Percentiles rank a stretch among this genome's conserved stretches.
Evolutionary conservation across 2,797 vertebrate species (phyloP).

Genomic region (Pteropus rufus): DNA sequence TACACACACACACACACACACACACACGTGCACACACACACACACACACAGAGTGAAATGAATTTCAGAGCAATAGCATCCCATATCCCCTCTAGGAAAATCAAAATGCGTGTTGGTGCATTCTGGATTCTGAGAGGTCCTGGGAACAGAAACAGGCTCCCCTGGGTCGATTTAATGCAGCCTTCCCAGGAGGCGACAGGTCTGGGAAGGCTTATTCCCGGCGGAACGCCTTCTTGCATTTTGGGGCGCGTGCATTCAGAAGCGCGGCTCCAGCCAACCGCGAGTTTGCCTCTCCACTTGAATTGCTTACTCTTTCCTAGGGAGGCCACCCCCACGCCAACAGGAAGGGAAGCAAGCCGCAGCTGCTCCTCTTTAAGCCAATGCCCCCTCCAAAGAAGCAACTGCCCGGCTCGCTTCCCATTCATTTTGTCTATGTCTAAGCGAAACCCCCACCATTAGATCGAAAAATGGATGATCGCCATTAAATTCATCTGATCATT

Average conservation of each 20-base stretch:
- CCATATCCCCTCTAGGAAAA: neutral
- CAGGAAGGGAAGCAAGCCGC: neutral
- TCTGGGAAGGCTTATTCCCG: no score
- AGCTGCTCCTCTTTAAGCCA: neutral
- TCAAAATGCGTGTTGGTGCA: neutral
- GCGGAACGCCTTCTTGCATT: accelerated
- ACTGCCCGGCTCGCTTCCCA: neutral
- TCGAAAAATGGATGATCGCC: neutral
- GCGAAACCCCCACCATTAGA: neutral
- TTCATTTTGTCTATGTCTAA: neutral
- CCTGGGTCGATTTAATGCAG: accelerated
- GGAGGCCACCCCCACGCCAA: neutral
- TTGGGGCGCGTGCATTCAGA: accelerated
- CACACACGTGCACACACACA: neutral
- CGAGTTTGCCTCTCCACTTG: neutral
- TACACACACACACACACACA: neutral
- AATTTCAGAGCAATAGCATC: neutral
- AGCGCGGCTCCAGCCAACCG: neutral
- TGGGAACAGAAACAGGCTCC: no score
- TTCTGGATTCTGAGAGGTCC: neutral
- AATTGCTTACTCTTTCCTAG: neutral
- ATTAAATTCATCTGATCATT: neutral
- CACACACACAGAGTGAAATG: neutral
- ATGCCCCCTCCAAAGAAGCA: neutral
- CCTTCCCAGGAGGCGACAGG: neutral